These are phyloP conservation scores for Crocidura indochinensis DNA, from an alignment of 2,797 vertebrate genomes.

Conservation along the genomic window DNA sequence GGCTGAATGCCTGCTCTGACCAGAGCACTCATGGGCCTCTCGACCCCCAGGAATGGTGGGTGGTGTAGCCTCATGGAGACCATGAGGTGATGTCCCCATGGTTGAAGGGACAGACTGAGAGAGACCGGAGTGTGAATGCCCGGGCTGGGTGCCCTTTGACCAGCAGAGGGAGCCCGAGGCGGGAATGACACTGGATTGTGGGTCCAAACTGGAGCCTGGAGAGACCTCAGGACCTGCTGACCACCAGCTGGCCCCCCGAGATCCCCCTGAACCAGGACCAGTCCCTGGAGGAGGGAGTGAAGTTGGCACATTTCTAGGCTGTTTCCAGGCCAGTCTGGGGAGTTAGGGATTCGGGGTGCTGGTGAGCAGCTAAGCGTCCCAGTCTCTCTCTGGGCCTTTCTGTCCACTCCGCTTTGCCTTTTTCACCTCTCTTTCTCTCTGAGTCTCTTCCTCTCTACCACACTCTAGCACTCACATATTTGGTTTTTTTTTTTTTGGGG, in stretches of 20 bases:
- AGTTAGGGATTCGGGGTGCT: too few species aligned
- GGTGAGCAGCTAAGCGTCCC: too few species aligned
- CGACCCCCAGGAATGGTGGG: too few species aligned
- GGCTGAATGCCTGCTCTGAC: too few species aligned
- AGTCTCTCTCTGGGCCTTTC: background rate
- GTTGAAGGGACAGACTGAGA: too few species aligned
- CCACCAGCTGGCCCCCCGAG: background rate
- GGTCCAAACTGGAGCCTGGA: constrained; percentile 61
- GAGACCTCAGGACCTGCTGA: constrained; percentile 39
- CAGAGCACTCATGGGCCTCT: too few species aligned
- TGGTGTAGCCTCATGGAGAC: too few species aligned
- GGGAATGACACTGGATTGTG: background rate
- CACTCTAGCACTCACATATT: rapidly evolving
- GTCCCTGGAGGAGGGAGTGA: background rate
- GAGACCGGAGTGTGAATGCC: too few species aligned
- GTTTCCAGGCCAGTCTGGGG: background rate
- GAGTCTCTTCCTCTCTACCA: background rate
- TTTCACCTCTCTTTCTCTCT: background rate
- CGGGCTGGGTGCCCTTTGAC: background rate
- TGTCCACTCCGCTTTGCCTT: background rate
- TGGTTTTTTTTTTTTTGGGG: too few species aligned
- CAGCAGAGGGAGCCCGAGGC: constrained; percentile 78
- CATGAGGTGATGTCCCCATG: too few species aligned
- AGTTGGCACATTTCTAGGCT: background rate
- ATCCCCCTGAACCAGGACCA: background rate